phyloP scores from a whole-genome alignment of 2,888 invertebrate species.

The Luperina nickerlii region DNA sequence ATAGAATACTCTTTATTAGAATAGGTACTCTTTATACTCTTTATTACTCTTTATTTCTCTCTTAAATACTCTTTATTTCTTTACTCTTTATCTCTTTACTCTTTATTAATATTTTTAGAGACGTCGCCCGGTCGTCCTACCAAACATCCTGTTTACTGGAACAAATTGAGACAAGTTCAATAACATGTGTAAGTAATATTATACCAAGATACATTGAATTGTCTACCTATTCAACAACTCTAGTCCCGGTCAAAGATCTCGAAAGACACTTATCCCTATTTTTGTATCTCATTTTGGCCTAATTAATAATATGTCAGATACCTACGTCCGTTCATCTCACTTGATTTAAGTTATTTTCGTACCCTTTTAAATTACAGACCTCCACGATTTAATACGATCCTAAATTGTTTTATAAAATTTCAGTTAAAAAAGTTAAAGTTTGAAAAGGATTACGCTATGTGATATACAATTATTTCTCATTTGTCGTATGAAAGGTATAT shows the following conservation, averaged over 20 bases:
- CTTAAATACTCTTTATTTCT: no score
- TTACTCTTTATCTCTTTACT: no score
- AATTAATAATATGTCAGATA: slow-evolving; percentile 32
- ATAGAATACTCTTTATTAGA: no score
- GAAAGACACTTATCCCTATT: slow-evolving; percentile 2
- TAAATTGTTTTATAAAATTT: slow-evolving; percentile 44
- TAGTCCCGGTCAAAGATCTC: neutral
- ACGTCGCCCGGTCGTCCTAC: neutral
- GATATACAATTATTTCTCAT: neutral
- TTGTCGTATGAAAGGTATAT: neutral
- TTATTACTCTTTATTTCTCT: no score
- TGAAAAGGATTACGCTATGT: slow-evolving; percentile 9
- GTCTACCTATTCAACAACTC: slow-evolving; percentile 2
- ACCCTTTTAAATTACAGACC: slow-evolving; percentile 44
- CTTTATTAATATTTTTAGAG: neutral
- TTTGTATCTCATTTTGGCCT: slow-evolving; percentile 39
- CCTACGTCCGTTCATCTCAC: slow-evolving; percentile 46
- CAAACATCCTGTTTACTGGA: neutral
- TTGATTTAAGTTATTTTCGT: slow-evolving; percentile 45
- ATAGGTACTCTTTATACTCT: no score
- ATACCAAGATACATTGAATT: neutral
- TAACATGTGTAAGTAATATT: neutral
- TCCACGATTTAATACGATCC: slow-evolving; percentile 35
- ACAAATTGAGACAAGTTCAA: slow-evolving; percentile 9
- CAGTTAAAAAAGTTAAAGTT: slow-evolving; percentile 29